A percentile compares a stretch with the other conserved stretches of the same genome.
Evolutionary conservation across 2,888 invertebrate species (phyloP).

Genomic region (Aromia moschata): DNA sequence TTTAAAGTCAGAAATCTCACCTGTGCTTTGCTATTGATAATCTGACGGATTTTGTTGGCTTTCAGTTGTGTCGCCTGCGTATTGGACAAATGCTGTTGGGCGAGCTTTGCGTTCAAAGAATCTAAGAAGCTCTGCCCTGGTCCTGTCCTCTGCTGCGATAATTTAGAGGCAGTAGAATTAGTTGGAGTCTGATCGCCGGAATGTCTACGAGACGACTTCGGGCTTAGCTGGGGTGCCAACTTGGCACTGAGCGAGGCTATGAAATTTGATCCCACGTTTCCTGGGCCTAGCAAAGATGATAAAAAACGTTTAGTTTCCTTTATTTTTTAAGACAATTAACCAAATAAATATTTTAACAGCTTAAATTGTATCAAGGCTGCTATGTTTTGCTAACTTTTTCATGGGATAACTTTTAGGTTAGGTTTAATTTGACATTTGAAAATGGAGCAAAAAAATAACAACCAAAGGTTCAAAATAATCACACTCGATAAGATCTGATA

Average conservation of each 20-base stretch:
- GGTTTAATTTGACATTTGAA: too few relatives aligned
- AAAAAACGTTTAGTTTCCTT: too few relatives aligned
- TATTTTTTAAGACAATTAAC: too few relatives aligned
- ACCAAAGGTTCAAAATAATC: background rate
- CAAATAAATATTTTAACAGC: too few relatives aligned
- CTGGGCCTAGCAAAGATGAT: too few relatives aligned
- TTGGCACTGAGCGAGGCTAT: constrained; percentile 79
- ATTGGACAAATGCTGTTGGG: constrained; percentile 67
- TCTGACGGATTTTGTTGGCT: constrained; percentile 75
- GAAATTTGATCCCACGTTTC: constrained; percentile 71
- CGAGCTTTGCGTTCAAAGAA: constrained; percentile 82
- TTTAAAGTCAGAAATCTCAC: too few relatives aligned
- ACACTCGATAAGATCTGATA: background rate
- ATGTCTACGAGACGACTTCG: constrained; percentile 66
- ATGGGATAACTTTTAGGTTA: too few relatives aligned
- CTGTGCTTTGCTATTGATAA: constrained; percentile 78
- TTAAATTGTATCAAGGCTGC: too few relatives aligned
- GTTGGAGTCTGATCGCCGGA: constrained; percentile 56
- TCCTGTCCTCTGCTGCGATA: constrained; percentile 59
- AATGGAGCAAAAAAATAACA: constrained; percentile 18
- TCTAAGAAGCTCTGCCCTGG: constrained; percentile 75
- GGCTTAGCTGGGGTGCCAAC: constrained; percentile 70
- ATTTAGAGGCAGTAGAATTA: constrained; percentile 31
- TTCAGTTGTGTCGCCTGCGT: constrained; percentile 65
- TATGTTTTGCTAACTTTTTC: too few relatives aligned